Evolutionary conservation across 2,797 vertebrate genomes (phyloP).

Genomic region (Megaceryle alcyon): DNA sequence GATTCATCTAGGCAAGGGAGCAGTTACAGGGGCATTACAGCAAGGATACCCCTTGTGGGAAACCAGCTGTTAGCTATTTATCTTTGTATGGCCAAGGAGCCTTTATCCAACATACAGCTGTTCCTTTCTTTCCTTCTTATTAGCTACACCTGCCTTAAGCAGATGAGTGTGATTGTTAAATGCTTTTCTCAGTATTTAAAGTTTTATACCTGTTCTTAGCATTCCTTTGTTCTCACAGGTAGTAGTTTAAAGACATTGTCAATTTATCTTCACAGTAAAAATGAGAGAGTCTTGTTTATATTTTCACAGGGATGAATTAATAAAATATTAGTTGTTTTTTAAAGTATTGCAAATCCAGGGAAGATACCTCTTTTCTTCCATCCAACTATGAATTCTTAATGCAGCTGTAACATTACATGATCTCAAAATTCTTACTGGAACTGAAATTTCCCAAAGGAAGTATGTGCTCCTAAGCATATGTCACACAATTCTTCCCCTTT

Average conservation of each 20-base stretch:
- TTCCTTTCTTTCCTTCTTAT: slow-evolving; percentile 77
- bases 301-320: background rate
- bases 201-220: background rate
- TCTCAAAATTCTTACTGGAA: background rate
- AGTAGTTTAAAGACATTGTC: background rate
- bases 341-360: background rate
- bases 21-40: slow-evolving; percentile 68
- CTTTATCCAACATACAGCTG: slow-evolving; percentile 82
- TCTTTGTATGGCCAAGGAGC: slow-evolving; percentile 83
- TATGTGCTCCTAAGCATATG: background rate
- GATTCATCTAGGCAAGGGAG: slow-evolving; percentile 42
- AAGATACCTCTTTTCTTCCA: background rate
- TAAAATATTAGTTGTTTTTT: background rate
- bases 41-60: slow-evolving; percentile 76
- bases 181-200: slow-evolving; percentile 30
- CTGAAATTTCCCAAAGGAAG: slow-evolving; percentile 16
- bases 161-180: slow-evolving; percentile 38
- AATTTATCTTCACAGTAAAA: slow-evolving; percentile 3
- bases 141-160: slow-evolving; percentile 79
- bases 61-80: slow-evolving; percentile 89
- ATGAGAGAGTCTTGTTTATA: background rate
- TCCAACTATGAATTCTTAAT: background rate
- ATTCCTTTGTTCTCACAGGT: background rate
- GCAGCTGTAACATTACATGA: background rate
- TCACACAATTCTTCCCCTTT: background rate